Evolutionary conservation across 1,140 invertebrate genomes (phyloP), one percentile per base, ranked within the genome.

Genomic region (Neodiprion virginianus): DNA sequence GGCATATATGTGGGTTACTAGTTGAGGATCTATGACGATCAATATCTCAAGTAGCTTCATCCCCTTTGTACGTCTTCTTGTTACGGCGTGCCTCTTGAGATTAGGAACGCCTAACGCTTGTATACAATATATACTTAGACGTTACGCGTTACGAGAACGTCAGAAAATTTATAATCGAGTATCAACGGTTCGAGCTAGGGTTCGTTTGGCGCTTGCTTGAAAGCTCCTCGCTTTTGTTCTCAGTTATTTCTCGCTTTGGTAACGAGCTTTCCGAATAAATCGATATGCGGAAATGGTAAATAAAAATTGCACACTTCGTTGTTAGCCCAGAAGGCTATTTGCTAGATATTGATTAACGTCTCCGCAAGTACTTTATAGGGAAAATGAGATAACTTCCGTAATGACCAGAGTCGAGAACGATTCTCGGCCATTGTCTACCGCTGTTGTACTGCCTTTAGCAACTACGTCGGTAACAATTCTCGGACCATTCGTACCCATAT

Each of bases 51-150:
- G 79, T 74, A 61, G 53, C 11, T 17, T 4, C 53, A 17, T 68
- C 69, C 72, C 50, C 61, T 61, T 81, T 80, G 74, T 81, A 81
- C 71, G 80, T 81, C 79, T 81, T 81, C 78, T 14, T 71, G 77
- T 79, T 77, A 79, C 76, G 71, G 69, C 65, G 67, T 48, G 23
- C 11, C n/a, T 61, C 53, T 61, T 61, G 11, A 47, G 80, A 81
- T 81, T 81, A 76, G 77, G 79, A 81, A 80, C 77, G 69, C 17
- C 21, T 71, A 23, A 21, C 8, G 68, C 14, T 40, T 17, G 68
- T 47, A 14, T 61, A 12, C n/a, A 17, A 17, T 61, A 61, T 61
- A 61, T 61, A 61, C 8, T 8, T 40, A 40, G 28, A 40, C n/a
- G n/a, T 17, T 12, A 14, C 8, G 4, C 53, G 53, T 61, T 61